Evolutionary conservation across 2,797 vertebrate species (phyloP), one percentile per base, ranked within the genome.

Genomic region (Diplodus puntazzo): DNA sequence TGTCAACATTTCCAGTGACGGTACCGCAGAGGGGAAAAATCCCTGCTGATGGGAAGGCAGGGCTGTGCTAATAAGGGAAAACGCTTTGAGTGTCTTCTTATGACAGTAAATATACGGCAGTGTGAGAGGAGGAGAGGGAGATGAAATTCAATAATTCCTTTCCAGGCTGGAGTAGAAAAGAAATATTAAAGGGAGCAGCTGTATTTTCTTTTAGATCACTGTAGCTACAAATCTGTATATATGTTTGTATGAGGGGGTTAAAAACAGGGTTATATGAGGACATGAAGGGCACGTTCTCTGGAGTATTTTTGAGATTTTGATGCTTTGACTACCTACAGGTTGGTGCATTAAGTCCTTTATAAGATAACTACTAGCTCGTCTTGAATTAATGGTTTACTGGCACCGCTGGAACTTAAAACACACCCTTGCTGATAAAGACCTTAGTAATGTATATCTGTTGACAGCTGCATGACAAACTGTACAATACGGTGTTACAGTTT

Each of bases 1-100:
- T 84, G 85, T 92, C 88, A 91, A 88, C 74, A 67, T 93, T 94
- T 94, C 92, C 93, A 94, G 84, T 84, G 89, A 92, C 30, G 75
- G 76, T 62, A 79, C 78, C 77, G 2, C 81, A 55, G 75, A 79
- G 76, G 34, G 85, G 80, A 90, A 89, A 92, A 85, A 77, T 82
- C 86, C 85, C 84, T 62, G 75, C 82, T 78, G 75, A 69, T 81
- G 73, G 63, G 73, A 67, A 73, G 59, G 66, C 48, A 66, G 6
- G 52, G 60, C 69, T 64, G 49, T 9, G 49, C 81, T 87, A 88
- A 89, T 90, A 75, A 84, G 81, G 85, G 71, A 89, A 90, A 86
- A 88, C 69, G 55, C 76, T 75, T 23, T 53, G 79, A 85, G 82
- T 81, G 69, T 73, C 83, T 69, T 53, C 71, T 65, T 66, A 55